phyloP scores from a whole-genome alignment of 1,140 invertebrate species.

The Drosophila ogumai region DNA sequence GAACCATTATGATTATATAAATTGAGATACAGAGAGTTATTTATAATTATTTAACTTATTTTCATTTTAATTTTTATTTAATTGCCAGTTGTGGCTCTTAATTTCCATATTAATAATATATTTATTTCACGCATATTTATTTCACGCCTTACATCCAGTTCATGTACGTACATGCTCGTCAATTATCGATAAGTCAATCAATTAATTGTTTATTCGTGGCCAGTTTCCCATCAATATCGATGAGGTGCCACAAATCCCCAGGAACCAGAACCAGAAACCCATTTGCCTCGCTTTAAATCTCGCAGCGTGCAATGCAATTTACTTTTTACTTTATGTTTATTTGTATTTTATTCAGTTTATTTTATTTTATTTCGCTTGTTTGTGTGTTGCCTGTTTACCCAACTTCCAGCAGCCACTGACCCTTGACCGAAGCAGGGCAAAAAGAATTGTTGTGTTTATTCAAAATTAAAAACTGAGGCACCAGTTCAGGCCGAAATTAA shows the following conservation, averaged over 20 bases:
- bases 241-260: constrained; percentile 11
- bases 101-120: too few relatives aligned
- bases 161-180: neutral
- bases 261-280: neutral
- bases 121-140: constrained; percentile 5
- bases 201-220: constrained; percentile 48
- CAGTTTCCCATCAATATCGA: neutral
- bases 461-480: constrained; percentile 39
- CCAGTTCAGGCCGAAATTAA: neutral
- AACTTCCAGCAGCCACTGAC: constrained; percentile 1
- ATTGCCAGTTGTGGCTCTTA: too few relatives aligned
- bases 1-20: too few relatives aligned
- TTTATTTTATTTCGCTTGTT: constrained; percentile 14
- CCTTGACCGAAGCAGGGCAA: constrained; percentile 23
- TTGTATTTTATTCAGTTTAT: neutral
- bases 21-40: too few relatives aligned
- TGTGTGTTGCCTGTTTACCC: constrained; percentile 8
- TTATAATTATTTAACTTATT: too few relatives aligned
- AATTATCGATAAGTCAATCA: constrained; percentile 48
- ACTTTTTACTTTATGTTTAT: constrained; percentile 8
- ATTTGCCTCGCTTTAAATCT: constrained; percentile 12
- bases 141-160: neutral
- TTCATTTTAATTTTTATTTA: too few relatives aligned
- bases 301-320: constrained; percentile 17
- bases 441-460: constrained; percentile 67